Conservation (phyloP, 2,888 invertebrate genomes). For the Oxyscelio sp. region DNA sequence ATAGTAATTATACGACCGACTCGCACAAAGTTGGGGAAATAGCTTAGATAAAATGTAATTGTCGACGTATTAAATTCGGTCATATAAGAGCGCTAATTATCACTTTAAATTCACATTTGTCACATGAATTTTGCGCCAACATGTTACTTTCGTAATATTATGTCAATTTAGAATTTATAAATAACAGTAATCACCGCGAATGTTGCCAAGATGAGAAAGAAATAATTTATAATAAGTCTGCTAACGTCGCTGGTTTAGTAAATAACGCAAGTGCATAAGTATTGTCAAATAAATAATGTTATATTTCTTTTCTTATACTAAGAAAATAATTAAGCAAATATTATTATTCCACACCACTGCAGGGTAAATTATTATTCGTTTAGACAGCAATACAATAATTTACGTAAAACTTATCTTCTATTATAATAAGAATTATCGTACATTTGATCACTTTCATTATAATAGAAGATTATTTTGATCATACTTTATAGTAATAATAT, state of each 20-base stretch:
- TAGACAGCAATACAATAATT: no score
- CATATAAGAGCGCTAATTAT: slow-evolving; percentile 63
- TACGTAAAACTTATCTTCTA: no score
- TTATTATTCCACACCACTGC: no score
- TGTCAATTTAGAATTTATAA: slow-evolving; percentile 47
- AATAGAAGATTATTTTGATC: no score
- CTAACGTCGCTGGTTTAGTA: not conserved
- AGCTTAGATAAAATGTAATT: slow-evolving; percentile 61
- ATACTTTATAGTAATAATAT: no score
- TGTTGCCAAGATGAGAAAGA: slow-evolving; percentile 62
- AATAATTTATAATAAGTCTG: slow-evolving; percentile 40
- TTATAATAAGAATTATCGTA: no score
- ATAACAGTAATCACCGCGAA: slow-evolving; percentile 59
- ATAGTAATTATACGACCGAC: slow-evolving; percentile 67
- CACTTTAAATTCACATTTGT: slow-evolving; percentile 72
- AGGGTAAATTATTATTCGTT: no score
- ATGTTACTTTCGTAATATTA: slow-evolving; percentile 34
- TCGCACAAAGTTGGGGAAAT: slow-evolving; percentile 54
- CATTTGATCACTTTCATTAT: no score
- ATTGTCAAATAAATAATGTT: not conserved
- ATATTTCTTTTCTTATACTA: no score
- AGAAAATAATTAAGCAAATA: no score
- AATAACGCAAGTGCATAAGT: not conserved
- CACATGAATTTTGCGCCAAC: slow-evolving; percentile 60
- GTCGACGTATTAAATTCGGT: slow-evolving; percentile 64